Percentiles rank a stretch among this genome's conserved stretches.
Evolutionary conservation across 2,888 invertebrate species (phyloP).

Genomic region (Idaea biselata): DNA sequence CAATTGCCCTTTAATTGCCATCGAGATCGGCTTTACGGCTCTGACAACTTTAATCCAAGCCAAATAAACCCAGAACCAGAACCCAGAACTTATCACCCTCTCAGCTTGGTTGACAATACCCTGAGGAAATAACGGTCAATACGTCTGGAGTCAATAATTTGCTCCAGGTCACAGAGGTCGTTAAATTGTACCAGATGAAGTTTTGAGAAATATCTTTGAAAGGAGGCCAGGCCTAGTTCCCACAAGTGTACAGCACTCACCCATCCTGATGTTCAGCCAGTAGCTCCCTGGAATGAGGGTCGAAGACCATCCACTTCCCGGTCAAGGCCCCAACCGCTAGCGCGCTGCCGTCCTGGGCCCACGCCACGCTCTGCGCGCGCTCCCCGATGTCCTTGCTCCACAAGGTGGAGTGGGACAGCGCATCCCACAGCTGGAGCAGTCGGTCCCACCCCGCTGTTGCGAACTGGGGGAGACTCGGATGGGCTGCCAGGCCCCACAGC

Average conservation of each 20-base stretch:
- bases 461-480: slow-evolving; percentile 92
- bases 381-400: slow-evolving; percentile 96
- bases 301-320: slow-evolving; percentile 92
- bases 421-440: slow-evolving; percentile 93
- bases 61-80: too few species aligned
- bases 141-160: too few species aligned
- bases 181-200: too few species aligned
- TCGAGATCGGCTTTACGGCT: too few species aligned
- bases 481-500: slow-evolving; percentile 91
- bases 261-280: slow-evolving; percentile 86
- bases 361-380: slow-evolving; percentile 90
- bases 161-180: too few species aligned
- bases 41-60: too few species aligned
- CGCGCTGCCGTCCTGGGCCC: slow-evolving; percentile 88
- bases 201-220: too few species aligned
- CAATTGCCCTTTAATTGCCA: neutral
- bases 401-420: slow-evolving; percentile 90
- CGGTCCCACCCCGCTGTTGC: slow-evolving; percentile 91
- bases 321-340: slow-evolving; percentile 89
- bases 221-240: too few species aligned
- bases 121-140: too few species aligned
- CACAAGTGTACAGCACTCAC: too few species aligned
- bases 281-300: slow-evolving; percentile 88
- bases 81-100: too few species aligned
- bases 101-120: too few species aligned